Conservation (phyloP, 30 jellyfish, hydroid and myxozoan species). For the Turritopsis dohrnii region DNA sequence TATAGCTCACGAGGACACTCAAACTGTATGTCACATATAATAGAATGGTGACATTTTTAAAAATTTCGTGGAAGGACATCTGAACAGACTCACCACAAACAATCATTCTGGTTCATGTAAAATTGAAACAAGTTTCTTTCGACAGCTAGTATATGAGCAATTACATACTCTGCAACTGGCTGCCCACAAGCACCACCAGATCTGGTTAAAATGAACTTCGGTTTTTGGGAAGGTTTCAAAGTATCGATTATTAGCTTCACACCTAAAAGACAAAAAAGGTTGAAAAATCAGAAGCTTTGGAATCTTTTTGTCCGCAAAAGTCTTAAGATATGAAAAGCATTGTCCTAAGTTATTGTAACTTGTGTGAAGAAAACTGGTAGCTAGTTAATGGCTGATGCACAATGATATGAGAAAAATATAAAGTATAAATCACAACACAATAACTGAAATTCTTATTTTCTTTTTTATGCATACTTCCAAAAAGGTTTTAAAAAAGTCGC, state of each 20-base stretch:
- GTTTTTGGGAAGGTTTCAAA: constrained; percentile 19
- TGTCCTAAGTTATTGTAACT: no score
- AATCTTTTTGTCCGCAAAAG: background rate
- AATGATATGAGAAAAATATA: no score
- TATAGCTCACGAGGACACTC: no score
- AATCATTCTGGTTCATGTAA: constrained; percentile 32
- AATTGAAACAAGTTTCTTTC: constrained; percentile 46
- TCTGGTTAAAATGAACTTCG: constrained; percentile 32
- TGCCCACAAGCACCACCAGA: constrained; percentile 49
- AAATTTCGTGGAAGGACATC: background rate
- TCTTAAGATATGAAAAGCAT: background rate
- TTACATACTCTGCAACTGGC: constrained; percentile 81
- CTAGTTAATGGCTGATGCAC: no score
- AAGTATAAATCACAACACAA: no score
- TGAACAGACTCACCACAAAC: constrained; percentile 35
- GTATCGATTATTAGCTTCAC: constrained; percentile 44
- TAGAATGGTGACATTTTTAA: background rate
- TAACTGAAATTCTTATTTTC: no score
- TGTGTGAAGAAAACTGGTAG: no score
- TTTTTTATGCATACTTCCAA: no score
- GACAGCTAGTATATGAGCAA: constrained; percentile 69
- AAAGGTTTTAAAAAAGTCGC: no score
- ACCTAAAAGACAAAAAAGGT: constrained; percentile 17
- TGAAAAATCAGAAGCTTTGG: no score
- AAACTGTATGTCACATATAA: no score